A percentile compares a stretch with the other conserved stretches of the same genome.
phyloP scores from a whole-genome alignment of 2,888 invertebrate species.

The Saturnia pavonia region DNA sequence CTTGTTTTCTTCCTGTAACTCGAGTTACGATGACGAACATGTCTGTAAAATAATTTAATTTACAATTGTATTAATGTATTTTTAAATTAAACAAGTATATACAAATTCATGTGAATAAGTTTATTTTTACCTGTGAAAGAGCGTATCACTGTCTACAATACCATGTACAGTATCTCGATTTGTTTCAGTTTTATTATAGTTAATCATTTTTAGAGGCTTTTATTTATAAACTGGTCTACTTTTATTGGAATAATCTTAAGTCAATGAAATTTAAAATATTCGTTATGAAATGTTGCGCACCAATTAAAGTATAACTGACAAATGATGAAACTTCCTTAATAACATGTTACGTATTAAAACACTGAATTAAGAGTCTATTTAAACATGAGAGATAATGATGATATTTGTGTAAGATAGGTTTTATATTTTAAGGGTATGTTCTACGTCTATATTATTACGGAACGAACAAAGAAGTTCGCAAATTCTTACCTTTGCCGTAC shows the following conservation, averaged over 20 bases:
- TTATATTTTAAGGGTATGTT: constrained; percentile 18
- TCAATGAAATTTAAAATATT: not conserved
- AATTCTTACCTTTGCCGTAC: not conserved
- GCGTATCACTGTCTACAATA: not conserved
- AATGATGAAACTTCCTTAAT: constrained; percentile 20
- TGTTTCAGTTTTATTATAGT: not conserved
- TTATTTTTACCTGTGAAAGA: constrained; percentile 13
- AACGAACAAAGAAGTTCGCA: not conserved
- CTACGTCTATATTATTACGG: not conserved
- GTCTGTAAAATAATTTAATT: constrained; percentile 33
- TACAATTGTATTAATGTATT: not conserved
- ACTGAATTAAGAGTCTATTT: constrained; percentile 20
- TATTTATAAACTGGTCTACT: not conserved
- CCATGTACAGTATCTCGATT: not conserved
- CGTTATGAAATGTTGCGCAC: constrained; percentile 8
- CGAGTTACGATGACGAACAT: constrained; percentile 39
- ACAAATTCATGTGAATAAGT: constrained; percentile 25
- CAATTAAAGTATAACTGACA: constrained; percentile 19
- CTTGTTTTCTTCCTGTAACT: constrained; percentile 39
- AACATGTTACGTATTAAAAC: constrained; percentile 15
- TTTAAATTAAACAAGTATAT: constrained; percentile 10
- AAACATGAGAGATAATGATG: constrained; percentile 31
- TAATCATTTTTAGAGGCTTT: not conserved
- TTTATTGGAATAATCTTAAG: not conserved
- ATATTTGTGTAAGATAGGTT: constrained; percentile 27